Evolutionary conservation across 1,140 invertebrate species (phyloP).

Genomic region (Hydropsyche tenuis): DNA sequence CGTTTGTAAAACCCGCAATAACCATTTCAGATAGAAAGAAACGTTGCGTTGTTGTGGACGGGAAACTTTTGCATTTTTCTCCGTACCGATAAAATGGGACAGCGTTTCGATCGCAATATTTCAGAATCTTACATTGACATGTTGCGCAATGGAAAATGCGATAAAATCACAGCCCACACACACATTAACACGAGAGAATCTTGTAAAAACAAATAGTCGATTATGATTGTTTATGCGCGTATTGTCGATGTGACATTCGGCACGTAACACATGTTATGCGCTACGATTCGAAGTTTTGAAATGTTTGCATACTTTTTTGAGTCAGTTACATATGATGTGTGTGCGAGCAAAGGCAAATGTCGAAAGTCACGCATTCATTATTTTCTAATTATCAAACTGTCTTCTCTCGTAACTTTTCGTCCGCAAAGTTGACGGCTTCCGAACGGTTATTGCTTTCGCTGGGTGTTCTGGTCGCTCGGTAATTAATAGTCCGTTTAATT

Average conservation of each 20-base stretch:
- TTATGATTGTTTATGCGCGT: neutral
- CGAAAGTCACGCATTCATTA: neutral
- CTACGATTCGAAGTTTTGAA: neutral
- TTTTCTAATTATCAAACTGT: neutral
- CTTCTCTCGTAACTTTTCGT: neutral
- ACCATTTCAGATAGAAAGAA: neutral
- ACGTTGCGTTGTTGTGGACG: neutral
- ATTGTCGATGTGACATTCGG: neutral
- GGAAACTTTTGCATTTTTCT: too few relatives aligned
- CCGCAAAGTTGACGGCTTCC: neutral
- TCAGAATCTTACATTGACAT: too few relatives aligned
- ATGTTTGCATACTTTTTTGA: neutral
- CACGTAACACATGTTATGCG: neutral
- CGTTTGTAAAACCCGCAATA: too few relatives aligned
- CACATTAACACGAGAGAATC: neutral
- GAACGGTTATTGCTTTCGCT: neutral
- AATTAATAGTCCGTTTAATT: conserved; percentile 34
- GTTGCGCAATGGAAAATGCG: too few relatives aligned
- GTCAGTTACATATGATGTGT: too few relatives aligned
- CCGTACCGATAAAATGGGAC: too few relatives aligned
- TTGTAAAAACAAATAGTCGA: neutral
- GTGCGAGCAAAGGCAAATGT: too few relatives aligned
- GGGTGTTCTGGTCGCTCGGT: neutral
- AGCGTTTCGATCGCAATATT: too few relatives aligned
- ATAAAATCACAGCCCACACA: too few relatives aligned